phyloP scores from a whole-genome alignment of 2,888 invertebrate species.

The Drosophila planitibia region DNA sequence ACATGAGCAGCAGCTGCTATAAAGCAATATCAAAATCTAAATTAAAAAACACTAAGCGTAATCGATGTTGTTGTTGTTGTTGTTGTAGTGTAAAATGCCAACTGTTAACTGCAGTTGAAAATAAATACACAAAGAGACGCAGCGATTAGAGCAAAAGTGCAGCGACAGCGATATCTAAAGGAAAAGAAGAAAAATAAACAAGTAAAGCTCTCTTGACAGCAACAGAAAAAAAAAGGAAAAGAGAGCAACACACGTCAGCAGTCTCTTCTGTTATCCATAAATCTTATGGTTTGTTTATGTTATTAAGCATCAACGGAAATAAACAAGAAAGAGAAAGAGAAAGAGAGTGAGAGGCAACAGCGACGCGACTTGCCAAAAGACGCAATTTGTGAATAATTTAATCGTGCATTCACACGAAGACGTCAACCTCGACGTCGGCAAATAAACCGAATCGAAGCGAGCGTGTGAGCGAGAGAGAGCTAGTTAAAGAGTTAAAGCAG shows the following conservation, averaged over 20 bases:
- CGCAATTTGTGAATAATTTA: slow-evolving; percentile 79
- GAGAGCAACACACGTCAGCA: neutral
- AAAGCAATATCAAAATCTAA: slow-evolving; percentile 24
- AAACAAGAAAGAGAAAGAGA: slow-evolving; percentile 11
- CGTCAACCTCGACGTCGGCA: slow-evolving; percentile 5
- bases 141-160: slow-evolving; percentile 1
- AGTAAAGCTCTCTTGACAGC: slow-evolving; percentile 14
- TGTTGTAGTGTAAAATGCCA: neutral
- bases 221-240: slow-evolving; percentile 5
- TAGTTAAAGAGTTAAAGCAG: slow-evolving; percentile 48
- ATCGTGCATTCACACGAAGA: slow-evolving; percentile 74
- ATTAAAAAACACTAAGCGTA: slow-evolving; percentile 14
- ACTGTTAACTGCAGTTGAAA: slow-evolving; percentile 21
- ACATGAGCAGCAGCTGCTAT: slow-evolving; percentile 28
- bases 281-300: slow-evolving; percentile 52
- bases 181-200: slow-evolving; percentile 4
- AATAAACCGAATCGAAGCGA: slow-evolving; percentile 12
- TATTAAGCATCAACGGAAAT: slow-evolving; percentile 38
- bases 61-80: neutral
- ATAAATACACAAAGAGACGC: neutral
- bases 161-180: slow-evolving; percentile 15
- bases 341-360: neutral
- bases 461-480: slow-evolving; percentile 10
- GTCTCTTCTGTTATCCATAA: slow-evolving; percentile 32
- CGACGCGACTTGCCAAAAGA: slow-evolving; percentile 52